Conservation (phyloP, 2,113 vertebrate species). For the Tupaia chinensis region DNA sequence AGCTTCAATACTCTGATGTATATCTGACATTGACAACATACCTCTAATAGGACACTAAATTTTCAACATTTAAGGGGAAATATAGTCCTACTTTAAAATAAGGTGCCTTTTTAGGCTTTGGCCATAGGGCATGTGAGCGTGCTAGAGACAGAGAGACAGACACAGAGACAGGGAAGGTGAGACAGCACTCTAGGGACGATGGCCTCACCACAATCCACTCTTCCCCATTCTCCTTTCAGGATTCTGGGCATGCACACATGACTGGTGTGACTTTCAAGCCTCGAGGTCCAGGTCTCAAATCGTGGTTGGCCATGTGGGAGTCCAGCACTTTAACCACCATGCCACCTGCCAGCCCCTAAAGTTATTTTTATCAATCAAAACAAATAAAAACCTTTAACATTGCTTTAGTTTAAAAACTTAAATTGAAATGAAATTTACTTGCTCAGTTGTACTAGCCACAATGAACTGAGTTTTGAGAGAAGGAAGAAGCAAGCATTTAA, state of each 20-base stretch:
- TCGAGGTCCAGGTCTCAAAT: no score
- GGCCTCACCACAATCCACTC: no score
- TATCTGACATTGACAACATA: not conserved
- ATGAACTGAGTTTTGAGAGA: not conserved
- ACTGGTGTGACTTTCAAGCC: no score
- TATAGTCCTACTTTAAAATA: not conserved
- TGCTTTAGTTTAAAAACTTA: not conserved
- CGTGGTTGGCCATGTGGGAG: no score
- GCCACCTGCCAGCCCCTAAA: not conserved
- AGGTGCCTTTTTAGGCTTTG: no score
- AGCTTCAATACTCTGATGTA: not conserved
- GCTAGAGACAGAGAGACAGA: no score
- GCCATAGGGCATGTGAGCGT: no score
- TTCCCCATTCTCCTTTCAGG: no score
- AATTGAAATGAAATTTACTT: slow-evolving; percentile 1
- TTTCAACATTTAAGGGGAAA: not conserved
- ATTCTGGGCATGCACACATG: no score
- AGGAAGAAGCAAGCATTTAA: not conserved
- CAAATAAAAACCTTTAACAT: not conserved
- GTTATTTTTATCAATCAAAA: not conserved
- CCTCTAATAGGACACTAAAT: not conserved
- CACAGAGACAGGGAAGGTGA: no score
- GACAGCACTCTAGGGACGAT: no score
- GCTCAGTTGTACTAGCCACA: not conserved
- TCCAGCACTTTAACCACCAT: no score